Percentiles rank a stretch among this genome's conserved stretches.
phyloP scores from a whole-genome alignment of 2,888 invertebrate species.

The Lepetodrilus schrolli region DNA sequence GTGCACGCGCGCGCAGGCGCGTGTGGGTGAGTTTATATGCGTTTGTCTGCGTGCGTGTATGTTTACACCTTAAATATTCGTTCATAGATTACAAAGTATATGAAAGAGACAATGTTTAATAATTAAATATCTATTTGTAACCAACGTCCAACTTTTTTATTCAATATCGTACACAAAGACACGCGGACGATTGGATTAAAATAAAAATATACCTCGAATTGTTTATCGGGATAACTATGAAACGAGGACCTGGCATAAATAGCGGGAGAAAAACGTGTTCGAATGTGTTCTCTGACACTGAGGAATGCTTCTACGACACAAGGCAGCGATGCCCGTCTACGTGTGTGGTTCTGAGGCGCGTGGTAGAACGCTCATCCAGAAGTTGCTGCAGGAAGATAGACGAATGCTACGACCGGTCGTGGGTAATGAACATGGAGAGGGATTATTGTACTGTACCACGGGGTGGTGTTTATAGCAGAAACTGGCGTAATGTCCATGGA shows the following conservation, averaged over 20 bases:
- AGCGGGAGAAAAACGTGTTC: not conserved
- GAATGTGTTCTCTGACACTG: not conserved
- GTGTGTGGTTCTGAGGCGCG: slow-evolving; percentile 3
- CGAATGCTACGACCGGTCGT: not conserved
- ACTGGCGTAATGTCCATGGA: not conserved
- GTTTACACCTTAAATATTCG: too few relatives aligned
- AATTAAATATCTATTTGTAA: too few relatives aligned
- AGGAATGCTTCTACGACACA: slow-evolving; percentile 1
- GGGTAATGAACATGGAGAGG: too few relatives aligned
- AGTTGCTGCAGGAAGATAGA: not conserved
- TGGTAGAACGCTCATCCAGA: slow-evolving; percentile 10
- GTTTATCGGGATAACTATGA: not conserved
- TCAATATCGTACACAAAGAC: too few relatives aligned
- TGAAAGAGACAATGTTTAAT: too few relatives aligned
- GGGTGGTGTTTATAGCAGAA: not conserved
- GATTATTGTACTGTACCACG: not conserved
- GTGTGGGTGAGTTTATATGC: too few relatives aligned
- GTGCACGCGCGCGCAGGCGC: too few relatives aligned
- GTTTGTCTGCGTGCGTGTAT: too few relatives aligned
- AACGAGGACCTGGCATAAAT: not conserved
- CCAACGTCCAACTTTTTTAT: too few relatives aligned
- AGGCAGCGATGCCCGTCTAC: not conserved
- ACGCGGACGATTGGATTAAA: too few relatives aligned
- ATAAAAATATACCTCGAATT: too few relatives aligned
- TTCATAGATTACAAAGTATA: too few relatives aligned